A percentile compares a stretch with the other conserved stretches of the same genome.
Evolutionary conservation across 2,888 invertebrate species (phyloP).

Genomic region (Eupithecia abbreviata): DNA sequence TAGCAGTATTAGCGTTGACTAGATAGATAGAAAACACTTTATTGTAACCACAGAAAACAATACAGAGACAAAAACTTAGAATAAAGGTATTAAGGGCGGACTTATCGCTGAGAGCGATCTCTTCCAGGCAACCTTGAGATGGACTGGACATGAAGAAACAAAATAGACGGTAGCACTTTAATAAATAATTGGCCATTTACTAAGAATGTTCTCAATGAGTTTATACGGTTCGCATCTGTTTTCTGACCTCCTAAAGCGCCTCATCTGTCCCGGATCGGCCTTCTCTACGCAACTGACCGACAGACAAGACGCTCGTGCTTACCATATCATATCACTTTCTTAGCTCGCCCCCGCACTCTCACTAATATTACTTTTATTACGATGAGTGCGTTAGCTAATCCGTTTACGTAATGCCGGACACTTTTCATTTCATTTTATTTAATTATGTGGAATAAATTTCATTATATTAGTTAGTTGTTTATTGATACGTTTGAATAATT

Average conservation of each 20-base stretch:
- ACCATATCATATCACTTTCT: conserved; percentile 34
- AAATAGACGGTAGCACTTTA: too few relatives aligned
- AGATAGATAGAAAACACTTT: too few relatives aligned
- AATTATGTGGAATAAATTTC: neutral
- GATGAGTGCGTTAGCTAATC: conserved; percentile 29
- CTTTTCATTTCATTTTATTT: conserved; percentile 25
- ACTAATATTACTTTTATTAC: conserved; percentile 31
- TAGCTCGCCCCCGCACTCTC: conserved; percentile 30
- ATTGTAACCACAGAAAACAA: too few relatives aligned
- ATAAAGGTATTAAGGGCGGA: too few relatives aligned
- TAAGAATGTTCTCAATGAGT: too few relatives aligned
- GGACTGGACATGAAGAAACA: too few relatives aligned
- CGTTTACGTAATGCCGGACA: conserved; percentile 33
- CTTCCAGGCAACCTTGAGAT: too few relatives aligned
- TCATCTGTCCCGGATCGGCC: neutral
- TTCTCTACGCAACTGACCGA: neutral
- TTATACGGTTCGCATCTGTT: neutral
- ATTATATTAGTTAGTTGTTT: neutral
- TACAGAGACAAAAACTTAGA: too few relatives aligned
- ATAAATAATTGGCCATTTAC: too few relatives aligned
- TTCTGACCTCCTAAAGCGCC: neutral
- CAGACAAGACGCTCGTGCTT: neutral
- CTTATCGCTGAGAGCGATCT: too few relatives aligned
- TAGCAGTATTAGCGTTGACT: too few relatives aligned
- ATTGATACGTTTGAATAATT: neutral